A percentile compares a stretch with the other conserved stretches of the same genome.
Evolutionary conservation across 1,140 invertebrate species (phyloP).

Genomic region (Hycleus phaleratus): DNA sequence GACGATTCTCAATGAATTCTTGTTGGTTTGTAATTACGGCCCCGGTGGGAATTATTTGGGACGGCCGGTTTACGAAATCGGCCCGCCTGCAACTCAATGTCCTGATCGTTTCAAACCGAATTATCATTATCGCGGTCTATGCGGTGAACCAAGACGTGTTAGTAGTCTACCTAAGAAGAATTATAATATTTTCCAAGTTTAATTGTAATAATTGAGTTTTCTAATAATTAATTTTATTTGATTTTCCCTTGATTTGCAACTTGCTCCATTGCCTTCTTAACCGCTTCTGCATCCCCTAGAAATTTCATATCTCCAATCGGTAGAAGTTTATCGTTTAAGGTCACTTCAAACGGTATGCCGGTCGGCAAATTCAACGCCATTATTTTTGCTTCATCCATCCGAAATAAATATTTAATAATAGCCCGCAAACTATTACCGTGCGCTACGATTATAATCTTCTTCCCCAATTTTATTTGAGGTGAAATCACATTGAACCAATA

Average conservation of each 20-base stretch:
- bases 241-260: conserved; percentile 32
- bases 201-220: neutral
- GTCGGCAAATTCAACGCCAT: conserved; percentile 65
- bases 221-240: conserved; percentile 17
- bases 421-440: conserved; percentile 65
- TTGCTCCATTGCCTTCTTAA: conserved; percentile 54
- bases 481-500: conserved; percentile 61
- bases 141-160: conserved; percentile 10
- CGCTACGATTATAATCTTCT: conserved; percentile 56
- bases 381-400: conserved; percentile 55
- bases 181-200: no score
- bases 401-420: conserved; percentile 62
- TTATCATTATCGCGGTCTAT: conserved; percentile 21
- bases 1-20: conserved; percentile 27
- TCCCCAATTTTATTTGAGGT: conserved; percentile 52
- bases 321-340: conserved; percentile 51
- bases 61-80: conserved; percentile 22
- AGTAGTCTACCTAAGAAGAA: neutral
- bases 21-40: conserved; percentile 34
- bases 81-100: conserved; percentile 22
- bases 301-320: conserved; percentile 53
- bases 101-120: conserved; percentile 14
- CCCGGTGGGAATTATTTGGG: conserved; percentile 36
- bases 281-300: conserved; percentile 56
- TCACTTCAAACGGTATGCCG: conserved; percentile 63